phyloP scores from a whole-genome alignment of 2,888 invertebrate species.

The Hydrotaea cyrtoneurina region DNA sequence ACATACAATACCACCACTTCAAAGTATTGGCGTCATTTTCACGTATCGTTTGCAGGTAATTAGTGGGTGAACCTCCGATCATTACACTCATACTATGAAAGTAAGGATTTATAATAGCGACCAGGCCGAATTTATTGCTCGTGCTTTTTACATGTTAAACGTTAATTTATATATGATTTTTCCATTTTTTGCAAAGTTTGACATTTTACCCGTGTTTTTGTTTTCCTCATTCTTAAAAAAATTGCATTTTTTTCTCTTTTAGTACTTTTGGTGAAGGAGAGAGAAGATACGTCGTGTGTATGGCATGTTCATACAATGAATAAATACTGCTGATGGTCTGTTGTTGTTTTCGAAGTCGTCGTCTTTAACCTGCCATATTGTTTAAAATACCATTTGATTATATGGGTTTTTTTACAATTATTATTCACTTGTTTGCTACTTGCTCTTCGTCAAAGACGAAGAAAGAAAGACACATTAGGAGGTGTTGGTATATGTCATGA shows the following conservation, averaged over 20 bases:
- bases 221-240: slow-evolving; percentile 32
- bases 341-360: slow-evolving; percentile 34
- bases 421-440: background rate
- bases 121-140: background rate
- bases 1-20: too few relatives aligned
- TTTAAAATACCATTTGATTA: slow-evolving; percentile 42
- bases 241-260: slow-evolving; percentile 41
- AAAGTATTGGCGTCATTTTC: too few relatives aligned
- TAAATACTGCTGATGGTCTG: background rate
- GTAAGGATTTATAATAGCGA: too few relatives aligned
- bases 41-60: too few relatives aligned
- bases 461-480: slow-evolving; percentile 15
- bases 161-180: slow-evolving; percentile 23
- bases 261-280: background rate
- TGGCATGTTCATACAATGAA: background rate
- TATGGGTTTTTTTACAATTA: slow-evolving; percentile 28
- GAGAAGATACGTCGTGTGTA: background rate
- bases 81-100: too few relatives aligned
- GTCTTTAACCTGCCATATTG: slow-evolving; percentile 48
- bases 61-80: too few relatives aligned
- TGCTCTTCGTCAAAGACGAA: background rate
- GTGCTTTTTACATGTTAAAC: background rate
- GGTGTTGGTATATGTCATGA: slow-evolving; percentile 32
- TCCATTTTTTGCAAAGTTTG: slow-evolving; percentile 53
- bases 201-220: slow-evolving; percentile 56